phyloP scores from a whole-genome alignment of 2,888 invertebrate species.

The Rambutsinella grinnellia region DNA sequence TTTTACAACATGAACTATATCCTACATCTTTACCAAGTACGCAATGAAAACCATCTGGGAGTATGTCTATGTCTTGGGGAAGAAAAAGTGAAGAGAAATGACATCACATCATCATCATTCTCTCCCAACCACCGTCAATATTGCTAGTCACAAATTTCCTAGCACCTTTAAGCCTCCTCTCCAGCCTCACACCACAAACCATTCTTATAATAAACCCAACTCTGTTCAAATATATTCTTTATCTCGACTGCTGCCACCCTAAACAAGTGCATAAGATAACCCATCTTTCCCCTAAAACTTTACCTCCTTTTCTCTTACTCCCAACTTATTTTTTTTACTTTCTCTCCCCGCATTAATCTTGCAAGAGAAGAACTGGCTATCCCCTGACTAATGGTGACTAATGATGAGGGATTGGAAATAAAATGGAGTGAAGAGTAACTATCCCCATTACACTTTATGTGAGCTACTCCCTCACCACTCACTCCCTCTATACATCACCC shows the following conservation, averaged over 20 bases:
- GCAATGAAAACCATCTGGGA: slow-evolving; percentile 36
- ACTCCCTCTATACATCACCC: background rate
- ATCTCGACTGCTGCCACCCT: too few relatives aligned
- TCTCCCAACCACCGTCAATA: too few relatives aligned
- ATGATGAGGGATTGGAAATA: slow-evolving; percentile 53
- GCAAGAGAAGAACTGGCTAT: slow-evolving; percentile 33
- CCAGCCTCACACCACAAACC: too few relatives aligned
- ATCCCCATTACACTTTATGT: slow-evolving; percentile 45
- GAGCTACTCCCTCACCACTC: too few relatives aligned
- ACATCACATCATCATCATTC: slow-evolving; percentile 20
- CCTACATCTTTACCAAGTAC: background rate
- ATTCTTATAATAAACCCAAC: too few relatives aligned
- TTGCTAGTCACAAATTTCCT: too few relatives aligned
- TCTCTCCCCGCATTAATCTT: slow-evolving; percentile 44
- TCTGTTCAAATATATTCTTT: too few relatives aligned
- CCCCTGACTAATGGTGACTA: slow-evolving; percentile 52
- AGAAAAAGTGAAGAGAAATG: slow-evolving; percentile 2
- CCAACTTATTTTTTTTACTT: slow-evolving; percentile 20
- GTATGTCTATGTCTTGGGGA: too few relatives aligned
- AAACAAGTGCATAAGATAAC: too few relatives aligned
- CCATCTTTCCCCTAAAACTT: too few relatives aligned
- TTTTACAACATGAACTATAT: slow-evolving; percentile 5
- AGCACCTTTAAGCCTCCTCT: too few relatives aligned
- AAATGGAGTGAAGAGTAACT: slow-evolving; percentile 46
- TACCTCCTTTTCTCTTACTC: background rate